Percentiles rank a stretch among this genome's conserved stretches.
Conservation (phyloP, 2,888 invertebrate species). For the Lymantria dispar region DNA sequence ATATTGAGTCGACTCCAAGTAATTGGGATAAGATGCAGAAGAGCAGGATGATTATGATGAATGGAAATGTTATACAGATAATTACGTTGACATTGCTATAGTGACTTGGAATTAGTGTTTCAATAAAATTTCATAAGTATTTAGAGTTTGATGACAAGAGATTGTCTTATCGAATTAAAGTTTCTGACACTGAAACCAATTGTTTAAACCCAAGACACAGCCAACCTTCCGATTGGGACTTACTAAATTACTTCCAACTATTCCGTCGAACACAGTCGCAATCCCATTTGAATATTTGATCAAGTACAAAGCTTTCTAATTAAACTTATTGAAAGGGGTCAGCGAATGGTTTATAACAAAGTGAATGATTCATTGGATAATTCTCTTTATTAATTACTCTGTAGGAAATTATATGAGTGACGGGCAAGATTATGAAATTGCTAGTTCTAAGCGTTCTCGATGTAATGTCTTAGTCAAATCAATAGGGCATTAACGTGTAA, state of each 20-base stretch:
- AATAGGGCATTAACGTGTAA: too few relatives aligned
- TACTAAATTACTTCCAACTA: slow-evolving; percentile 1
- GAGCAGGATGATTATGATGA: too few relatives aligned
- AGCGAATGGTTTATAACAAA: slow-evolving; percentile 20
- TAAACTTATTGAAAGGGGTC: slow-evolving; percentile 43
- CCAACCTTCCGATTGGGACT: slow-evolving; percentile 19
- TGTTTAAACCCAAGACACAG: not conserved
- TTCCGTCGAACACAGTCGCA: slow-evolving; percentile 28
- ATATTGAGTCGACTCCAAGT: too few relatives aligned
- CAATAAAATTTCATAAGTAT: too few relatives aligned
- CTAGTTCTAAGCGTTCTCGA: slow-evolving; percentile 6
- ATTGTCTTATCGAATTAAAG: not conserved
- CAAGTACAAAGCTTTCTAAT: slow-evolving; percentile 53
- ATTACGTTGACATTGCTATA: too few relatives aligned
- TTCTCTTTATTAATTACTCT: slow-evolving; percentile 27
- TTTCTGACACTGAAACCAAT: not conserved
- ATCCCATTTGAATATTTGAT: slow-evolving; percentile 62
- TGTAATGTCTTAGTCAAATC: slow-evolving; percentile 6
- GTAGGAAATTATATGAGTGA: slow-evolving; percentile 18
- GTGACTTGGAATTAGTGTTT: too few relatives aligned
- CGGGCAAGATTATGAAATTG: slow-evolving; percentile 9
- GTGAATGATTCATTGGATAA: slow-evolving; percentile 30
- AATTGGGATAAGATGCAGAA: too few relatives aligned
- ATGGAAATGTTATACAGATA: too few relatives aligned
- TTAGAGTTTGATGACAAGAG: too few relatives aligned